phyloP scores from a whole-genome alignment of 37 sponge, comb jelly and placozoan species.

The Agelas oroides region DNA sequence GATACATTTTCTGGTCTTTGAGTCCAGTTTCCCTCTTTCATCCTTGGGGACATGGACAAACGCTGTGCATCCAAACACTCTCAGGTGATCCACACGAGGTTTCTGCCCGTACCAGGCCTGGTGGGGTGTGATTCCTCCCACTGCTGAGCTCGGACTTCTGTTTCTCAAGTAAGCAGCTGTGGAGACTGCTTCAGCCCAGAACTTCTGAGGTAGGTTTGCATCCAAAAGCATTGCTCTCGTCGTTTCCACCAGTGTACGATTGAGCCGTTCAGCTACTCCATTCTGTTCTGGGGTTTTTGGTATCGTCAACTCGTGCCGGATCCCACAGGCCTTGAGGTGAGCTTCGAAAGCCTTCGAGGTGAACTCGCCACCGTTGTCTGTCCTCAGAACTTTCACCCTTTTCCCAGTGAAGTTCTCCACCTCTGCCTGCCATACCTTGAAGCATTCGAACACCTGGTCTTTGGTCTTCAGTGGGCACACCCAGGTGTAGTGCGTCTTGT shows the following conservation, averaged over 20 bases:
- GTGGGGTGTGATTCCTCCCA: slow-evolving; percentile 20
- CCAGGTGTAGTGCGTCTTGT: slow-evolving; percentile 49
- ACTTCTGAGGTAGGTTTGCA: slow-evolving; percentile 22
- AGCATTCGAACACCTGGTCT: slow-evolving; percentile 19
- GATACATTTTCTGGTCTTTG: slow-evolving; percentile 34
- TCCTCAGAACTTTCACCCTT: slow-evolving; percentile 44
- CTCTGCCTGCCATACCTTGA: slow-evolving; percentile 56
- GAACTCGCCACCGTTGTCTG: slow-evolving; percentile 63
- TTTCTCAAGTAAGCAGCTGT: slow-evolving; percentile 49
- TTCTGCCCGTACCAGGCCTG: slow-evolving; percentile 40
- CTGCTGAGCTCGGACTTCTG: slow-evolving; percentile 46
- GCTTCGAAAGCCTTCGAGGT: slow-evolving; percentile 42
- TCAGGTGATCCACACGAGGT: slow-evolving; percentile 33
- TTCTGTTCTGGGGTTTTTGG: slow-evolving; percentile 67
- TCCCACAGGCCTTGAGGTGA: slow-evolving; percentile 40
- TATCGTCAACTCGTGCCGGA: slow-evolving; percentile 50
- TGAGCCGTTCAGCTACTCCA: slow-evolving; percentile 65
- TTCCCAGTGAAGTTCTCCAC: slow-evolving; percentile 37
- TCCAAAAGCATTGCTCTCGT: slow-evolving; percentile 55
- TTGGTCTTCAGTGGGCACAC: slow-evolving; percentile 17
- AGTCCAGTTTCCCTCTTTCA: slow-evolving; percentile 42
- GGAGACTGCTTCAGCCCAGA: slow-evolving; percentile 39
- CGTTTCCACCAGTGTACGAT: slow-evolving; percentile 66
- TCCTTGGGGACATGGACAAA: slow-evolving; percentile 52
- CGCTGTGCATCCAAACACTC: slow-evolving; percentile 43